Conservation (phyloP, 2,888 invertebrate genomes). For the Drosophila fungiperda region DNA sequence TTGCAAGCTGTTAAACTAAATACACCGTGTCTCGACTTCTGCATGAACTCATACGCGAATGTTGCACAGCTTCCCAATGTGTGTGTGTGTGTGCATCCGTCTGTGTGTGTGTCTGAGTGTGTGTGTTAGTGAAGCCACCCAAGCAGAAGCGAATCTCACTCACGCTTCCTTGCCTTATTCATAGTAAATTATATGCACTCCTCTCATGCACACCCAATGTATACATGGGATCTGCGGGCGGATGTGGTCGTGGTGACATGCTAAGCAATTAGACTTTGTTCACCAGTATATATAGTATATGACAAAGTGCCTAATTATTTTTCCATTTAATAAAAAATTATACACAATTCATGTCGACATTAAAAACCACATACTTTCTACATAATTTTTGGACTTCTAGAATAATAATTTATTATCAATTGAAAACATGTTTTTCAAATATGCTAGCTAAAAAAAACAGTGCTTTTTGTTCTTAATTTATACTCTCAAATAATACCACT, state of each 20-base stretch:
- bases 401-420: not conserved
- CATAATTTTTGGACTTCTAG: not conserved
- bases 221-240: constrained; percentile 5
- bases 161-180: constrained; percentile 54
- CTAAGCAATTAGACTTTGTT: constrained; percentile 66
- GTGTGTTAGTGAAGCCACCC: constrained; percentile 46
- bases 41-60: constrained; percentile 69
- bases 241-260: constrained; percentile 9
- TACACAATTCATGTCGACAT: not conserved
- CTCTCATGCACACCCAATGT: not conserved
- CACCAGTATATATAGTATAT: no score
- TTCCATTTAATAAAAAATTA: constrained; percentile 16
- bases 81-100: not conserved
- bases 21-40: constrained; percentile 73
- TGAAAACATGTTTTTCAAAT: not conserved
- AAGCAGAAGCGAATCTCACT: constrained; percentile 47
- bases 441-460: not conserved
- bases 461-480: not conserved
- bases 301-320: constrained; percentile 23
- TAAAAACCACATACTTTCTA: not conserved
- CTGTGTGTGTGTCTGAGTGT: constrained; percentile 1
- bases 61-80: constrained; percentile 37
- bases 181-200: constrained; percentile 39
- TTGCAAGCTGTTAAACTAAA: constrained; percentile 77
- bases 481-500: not conserved